Evolutionary conservation across 2,888 invertebrate genomes (phyloP).

Genomic region (Mesoligia furuncula): DNA sequence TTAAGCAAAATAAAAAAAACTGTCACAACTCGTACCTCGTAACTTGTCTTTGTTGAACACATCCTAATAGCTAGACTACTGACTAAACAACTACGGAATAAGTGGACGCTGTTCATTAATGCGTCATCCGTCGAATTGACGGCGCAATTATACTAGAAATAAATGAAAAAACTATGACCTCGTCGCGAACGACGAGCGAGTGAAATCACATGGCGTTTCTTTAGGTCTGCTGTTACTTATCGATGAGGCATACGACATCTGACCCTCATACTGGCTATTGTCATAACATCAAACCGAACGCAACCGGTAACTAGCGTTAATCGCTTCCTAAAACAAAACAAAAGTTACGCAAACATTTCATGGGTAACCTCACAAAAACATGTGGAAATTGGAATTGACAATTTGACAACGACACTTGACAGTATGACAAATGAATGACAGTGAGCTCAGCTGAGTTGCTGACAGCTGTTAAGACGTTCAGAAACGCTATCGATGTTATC

Average conservation of each 20-base stretch:
- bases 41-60: constrained; percentile 77
- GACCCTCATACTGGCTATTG: constrained; percentile 76
- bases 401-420: constrained; percentile 20
- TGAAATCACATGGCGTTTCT: constrained; percentile 64
- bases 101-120: constrained; percentile 77
- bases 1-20: constrained; percentile 27
- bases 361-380: constrained; percentile 69
- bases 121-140: constrained; percentile 61
- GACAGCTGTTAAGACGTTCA: background rate
- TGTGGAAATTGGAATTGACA: no score
- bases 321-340: constrained; percentile 52
- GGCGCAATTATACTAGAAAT: constrained; percentile 66
- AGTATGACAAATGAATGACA: no score
- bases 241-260: constrained; percentile 78
- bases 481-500: constrained; percentile 4
- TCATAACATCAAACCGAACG: constrained; percentile 71
- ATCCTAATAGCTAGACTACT: constrained; percentile 77
- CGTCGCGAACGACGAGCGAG: constrained; percentile 45
- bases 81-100: constrained; percentile 74
- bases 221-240: constrained; percentile 70
- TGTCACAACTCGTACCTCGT: constrained; percentile 84
- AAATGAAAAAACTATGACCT: constrained; percentile 68
- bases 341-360: constrained; percentile 62
- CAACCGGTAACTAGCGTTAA: constrained; percentile 56
- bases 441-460: background rate